Percentiles rank a stretch among this genome's conserved stretches.
phyloP scores from a whole-genome alignment of 2,797 vertebrate genomes.

The Labeo calbasu region DNA sequence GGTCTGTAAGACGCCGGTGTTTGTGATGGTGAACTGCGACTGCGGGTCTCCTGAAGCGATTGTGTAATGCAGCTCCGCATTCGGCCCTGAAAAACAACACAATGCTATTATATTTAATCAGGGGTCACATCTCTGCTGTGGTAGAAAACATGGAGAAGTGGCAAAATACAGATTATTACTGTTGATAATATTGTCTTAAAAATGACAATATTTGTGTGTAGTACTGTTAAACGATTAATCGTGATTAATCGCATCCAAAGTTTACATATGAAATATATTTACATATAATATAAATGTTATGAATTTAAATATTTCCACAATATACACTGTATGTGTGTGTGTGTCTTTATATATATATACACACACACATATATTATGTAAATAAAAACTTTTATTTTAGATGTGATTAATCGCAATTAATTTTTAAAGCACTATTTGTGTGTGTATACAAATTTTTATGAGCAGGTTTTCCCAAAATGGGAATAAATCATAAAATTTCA shows the following conservation, averaged over 20 bases:
- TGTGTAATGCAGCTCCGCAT: conserved; percentile 86
- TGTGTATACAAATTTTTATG: neutral
- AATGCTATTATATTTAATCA: neutral
- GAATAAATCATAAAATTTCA: neutral
- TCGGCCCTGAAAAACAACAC: conserved; percentile 79
- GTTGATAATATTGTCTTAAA: neutral
- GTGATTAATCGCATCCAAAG: no score
- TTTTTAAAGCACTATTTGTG: neutral
- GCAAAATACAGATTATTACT: neutral
- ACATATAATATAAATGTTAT: no score
- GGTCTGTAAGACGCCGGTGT: conserved; percentile 80
- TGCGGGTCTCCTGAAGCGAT: conserved; percentile 90
- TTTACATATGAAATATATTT: no score
- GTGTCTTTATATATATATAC: no score
- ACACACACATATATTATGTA: no score
- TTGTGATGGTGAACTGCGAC: conserved; percentile 83
- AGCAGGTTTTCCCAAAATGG: neutral
- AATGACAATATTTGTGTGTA: neutral
- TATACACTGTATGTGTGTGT: no score
- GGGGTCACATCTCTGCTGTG: neutral
- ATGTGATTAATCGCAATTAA: no score
- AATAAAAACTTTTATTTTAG: no score
- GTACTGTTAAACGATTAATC: no score
- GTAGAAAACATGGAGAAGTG: neutral
- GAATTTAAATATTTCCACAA: no score